These are phyloP conservation scores for Peucedramus taeniatus DNA, from an alignment of 2,113 vertebrate genomes.

Conservation along the genomic window DNA sequence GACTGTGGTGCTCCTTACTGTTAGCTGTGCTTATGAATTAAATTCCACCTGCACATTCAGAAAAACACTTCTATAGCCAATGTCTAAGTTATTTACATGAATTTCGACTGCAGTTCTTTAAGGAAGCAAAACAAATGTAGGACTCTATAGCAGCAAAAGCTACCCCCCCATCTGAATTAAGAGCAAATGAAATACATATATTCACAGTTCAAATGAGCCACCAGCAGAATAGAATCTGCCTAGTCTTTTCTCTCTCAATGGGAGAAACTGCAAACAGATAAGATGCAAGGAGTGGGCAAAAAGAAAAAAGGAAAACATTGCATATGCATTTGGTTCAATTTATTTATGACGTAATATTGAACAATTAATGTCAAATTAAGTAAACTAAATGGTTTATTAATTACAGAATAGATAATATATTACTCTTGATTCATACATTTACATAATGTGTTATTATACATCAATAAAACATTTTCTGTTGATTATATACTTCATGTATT, in stretches of 20 bases:
- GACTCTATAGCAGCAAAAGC: background rate
- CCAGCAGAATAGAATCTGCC: background rate
- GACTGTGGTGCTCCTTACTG: background rate
- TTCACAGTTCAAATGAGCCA: background rate
- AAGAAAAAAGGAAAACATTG: background rate
- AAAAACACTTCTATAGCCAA: background rate
- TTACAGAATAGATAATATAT: background rate
- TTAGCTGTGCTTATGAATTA: slow-evolving; percentile 43
- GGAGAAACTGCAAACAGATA: background rate
- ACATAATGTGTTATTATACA: slow-evolving; percentile 10
- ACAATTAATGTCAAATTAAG: slow-evolving; percentile 34
- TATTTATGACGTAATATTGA: slow-evolving; percentile 4
- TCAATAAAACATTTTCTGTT: slow-evolving; percentile 51
- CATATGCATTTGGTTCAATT: background rate
- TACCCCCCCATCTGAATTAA: background rate
- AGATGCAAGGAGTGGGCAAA: background rate
- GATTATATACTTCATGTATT: slow-evolving; percentile 37
- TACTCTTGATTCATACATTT: background rate
- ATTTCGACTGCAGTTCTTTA: background rate
- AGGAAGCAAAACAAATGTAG: background rate
- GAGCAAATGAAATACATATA: background rate
- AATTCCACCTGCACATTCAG: slow-evolving; percentile 30
- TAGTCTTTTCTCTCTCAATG: background rate
- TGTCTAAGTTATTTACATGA: background rate
- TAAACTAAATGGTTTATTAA: slow-evolving; percentile 29